phyloP scores from a whole-genome alignment of 2,797 vertebrate species.

The Pangasius djambal region DNA sequence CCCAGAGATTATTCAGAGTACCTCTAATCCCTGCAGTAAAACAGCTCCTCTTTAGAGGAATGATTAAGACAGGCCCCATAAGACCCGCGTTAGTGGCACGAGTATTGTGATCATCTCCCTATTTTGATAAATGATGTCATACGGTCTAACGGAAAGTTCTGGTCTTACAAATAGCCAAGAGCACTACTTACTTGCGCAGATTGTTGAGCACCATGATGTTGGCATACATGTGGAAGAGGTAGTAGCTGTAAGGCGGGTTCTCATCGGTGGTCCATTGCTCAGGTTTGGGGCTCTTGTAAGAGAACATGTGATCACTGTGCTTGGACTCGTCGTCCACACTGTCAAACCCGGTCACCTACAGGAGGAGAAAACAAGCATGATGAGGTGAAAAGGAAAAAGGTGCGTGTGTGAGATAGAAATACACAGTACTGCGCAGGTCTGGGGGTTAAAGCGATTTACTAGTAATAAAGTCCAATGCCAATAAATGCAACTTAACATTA shows the following conservation, averaged over 20 bases:
- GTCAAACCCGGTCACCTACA: constrained; percentile 77
- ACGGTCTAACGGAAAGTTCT: neutral
- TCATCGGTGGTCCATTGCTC: constrained; percentile 89
- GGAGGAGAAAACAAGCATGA: neutral
- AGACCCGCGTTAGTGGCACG: neutral
- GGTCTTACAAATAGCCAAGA: neutral
- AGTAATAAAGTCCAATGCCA: neutral
- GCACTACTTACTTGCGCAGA: constrained; percentile 84
- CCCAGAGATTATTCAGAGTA: constrained; percentile 26
- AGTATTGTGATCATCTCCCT: neutral
- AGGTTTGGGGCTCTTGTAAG: constrained; percentile 91
- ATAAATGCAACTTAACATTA: neutral
- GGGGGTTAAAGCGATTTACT: neutral
- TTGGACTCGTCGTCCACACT: constrained; percentile 98
- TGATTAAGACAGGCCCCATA: constrained; percentile 15
- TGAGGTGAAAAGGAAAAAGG: neutral
- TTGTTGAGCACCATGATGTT: constrained; percentile 99
- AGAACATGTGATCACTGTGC: constrained; percentile 96
- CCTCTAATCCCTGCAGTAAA: constrained; percentile 25
- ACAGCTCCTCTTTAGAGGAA: constrained; percentile 9
- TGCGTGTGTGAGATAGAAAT: neutral
- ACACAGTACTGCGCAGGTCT: neutral
- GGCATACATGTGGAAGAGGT: constrained; percentile 96
- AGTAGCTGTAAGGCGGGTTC: constrained; percentile 96
- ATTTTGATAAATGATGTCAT: neutral